phyloP scores from a whole-genome alignment of 2,797 vertebrate genomes.

The Pangasius larnaudii region DNA sequence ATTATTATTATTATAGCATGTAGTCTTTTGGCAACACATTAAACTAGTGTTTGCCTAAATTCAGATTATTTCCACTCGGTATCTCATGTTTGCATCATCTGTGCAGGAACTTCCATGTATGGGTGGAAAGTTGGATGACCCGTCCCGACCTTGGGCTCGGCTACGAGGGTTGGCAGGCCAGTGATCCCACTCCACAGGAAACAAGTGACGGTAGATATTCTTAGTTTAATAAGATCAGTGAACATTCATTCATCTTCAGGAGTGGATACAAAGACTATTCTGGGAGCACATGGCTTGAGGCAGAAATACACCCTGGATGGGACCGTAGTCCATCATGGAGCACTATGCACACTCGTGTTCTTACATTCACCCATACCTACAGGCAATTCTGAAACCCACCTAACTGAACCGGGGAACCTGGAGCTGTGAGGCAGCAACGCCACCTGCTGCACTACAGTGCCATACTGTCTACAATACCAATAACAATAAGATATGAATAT shows the following conservation, averaged over 20 bases:
- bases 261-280: neutral
- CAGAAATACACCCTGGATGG: neutral
- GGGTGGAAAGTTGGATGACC: constrained; percentile 94
- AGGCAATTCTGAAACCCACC: neutral
- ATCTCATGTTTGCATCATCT: constrained; percentile 6
- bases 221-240: neutral
- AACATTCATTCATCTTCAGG: neutral
- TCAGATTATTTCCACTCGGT: neutral
- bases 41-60: neutral
- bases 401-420: neutral
- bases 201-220: constrained; percentile 83
- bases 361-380: neutral
- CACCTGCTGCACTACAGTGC: no score
- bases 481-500: neutral
- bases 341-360: neutral
- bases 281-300: neutral
- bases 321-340: neutral
- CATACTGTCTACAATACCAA: neutral
- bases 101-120: constrained; percentile 92
- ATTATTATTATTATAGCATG: neutral
- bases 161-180: constrained; percentile 90
- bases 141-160: constrained; percentile 80
- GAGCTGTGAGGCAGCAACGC: no score
- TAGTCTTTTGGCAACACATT: neutral
- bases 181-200: constrained; percentile 93